These are phyloP conservation scores for Hydropotes inermis DNA, from an alignment of 2,113 vertebrate species.

Conservation along the genomic window DNA sequence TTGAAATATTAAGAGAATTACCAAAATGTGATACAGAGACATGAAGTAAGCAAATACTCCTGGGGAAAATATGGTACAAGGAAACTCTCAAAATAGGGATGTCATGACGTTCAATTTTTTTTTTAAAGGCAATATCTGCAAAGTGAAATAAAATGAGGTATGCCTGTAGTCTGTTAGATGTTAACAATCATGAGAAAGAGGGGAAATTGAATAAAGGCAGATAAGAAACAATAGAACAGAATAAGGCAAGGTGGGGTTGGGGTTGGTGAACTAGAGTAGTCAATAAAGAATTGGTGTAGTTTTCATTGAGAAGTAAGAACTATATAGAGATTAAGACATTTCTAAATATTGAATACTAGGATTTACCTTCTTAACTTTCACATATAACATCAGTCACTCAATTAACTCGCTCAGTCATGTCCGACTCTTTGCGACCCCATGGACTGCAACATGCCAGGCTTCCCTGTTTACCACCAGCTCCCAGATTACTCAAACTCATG, in stretches of 20 bases:
- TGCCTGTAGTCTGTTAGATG: neutral
- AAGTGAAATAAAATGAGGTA: neutral
- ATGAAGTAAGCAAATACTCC: neutral
- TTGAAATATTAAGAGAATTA: neutral
- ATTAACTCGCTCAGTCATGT: neutral
- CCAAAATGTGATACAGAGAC: neutral
- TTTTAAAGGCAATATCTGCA: neutral
- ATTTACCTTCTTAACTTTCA: neutral
- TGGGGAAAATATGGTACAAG: neutral
- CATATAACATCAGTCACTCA: neutral
- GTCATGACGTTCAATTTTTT: neutral
- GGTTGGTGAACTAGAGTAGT: neutral
- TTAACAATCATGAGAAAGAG: neutral
- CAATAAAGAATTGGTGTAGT: neutral
- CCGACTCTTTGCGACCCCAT: fast-evolving
- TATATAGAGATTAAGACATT: neutral
- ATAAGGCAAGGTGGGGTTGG: neutral
- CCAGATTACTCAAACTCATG: neutral
- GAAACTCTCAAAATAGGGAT: neutral
- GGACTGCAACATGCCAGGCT: neutral
- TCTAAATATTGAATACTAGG: neutral
- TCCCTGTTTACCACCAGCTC: neutral
- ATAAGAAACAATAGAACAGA: neutral
- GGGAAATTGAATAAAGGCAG: neutral
- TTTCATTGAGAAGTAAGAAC: neutral